Evolutionary conservation across 2,113 vertebrate genomes (phyloP).

Genomic region (Callospermophilus lateralis): DNA sequence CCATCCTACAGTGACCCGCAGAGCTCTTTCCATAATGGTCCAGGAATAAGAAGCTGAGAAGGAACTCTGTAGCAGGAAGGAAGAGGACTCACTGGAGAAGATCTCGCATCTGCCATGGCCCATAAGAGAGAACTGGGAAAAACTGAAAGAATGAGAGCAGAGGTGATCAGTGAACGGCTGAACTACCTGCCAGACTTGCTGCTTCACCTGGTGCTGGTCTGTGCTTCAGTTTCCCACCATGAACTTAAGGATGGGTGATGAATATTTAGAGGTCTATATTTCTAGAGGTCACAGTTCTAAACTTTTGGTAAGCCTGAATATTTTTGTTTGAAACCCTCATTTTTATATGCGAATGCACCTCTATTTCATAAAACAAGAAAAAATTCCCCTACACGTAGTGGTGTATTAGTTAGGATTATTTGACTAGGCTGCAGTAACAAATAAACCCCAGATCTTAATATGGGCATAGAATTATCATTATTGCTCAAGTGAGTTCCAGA

Average conservation of each 20-base stretch:
- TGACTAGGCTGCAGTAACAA: neutral
- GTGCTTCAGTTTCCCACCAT: neutral
- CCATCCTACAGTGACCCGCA: neutral
- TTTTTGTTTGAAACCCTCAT: neutral
- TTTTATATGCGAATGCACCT: neutral
- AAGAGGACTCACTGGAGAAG: neutral
- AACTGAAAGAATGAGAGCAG: neutral
- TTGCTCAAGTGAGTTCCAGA: neutral
- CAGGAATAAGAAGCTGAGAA: neutral
- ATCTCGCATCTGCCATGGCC: neutral
- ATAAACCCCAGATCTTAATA: neutral
- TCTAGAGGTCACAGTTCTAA: neutral
- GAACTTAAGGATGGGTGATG: neutral
- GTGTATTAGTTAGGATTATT: neutral
- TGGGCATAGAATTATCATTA: neutral
- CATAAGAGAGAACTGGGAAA: neutral
- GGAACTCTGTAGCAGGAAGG: neutral
- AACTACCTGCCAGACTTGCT: neutral
- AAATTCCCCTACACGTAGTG: neutral
- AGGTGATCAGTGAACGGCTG: neutral
- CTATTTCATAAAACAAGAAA: neutral
- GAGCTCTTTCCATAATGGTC: neutral
- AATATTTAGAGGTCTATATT: neutral
- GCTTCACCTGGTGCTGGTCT: neutral
- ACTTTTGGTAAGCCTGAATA: neutral